These are phyloP conservation scores for Myopa testacea DNA, from an alignment of 2,888 invertebrate genomes.

Conservation along the genomic window DNA sequence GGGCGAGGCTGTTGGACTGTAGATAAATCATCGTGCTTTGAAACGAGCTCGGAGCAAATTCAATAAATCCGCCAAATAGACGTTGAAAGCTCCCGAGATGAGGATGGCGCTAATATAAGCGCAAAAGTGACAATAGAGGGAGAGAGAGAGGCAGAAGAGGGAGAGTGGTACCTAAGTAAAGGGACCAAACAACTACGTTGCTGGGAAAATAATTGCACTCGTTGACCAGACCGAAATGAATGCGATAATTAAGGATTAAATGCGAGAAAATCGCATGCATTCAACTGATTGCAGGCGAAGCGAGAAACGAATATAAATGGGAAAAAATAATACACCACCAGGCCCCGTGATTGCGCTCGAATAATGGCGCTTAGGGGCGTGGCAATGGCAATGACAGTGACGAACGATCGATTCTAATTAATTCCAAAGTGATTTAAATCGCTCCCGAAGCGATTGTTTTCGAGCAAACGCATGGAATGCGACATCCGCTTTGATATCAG, in stretches of 20 bases:
- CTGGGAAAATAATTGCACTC: slow-evolving; percentile 13
- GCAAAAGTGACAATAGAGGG: background rate
- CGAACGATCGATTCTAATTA: slow-evolving; percentile 2
- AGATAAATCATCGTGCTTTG: slow-evolving; percentile 25
- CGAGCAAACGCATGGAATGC: background rate
- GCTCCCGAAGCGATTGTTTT: background rate
- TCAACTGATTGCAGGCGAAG: slow-evolving; percentile 18
- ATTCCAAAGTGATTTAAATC: slow-evolving; percentile 35
- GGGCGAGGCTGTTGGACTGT: background rate
- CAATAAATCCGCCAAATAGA: slow-evolving; percentile 35
- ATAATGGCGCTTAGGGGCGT: background rate
- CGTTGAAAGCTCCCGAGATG: slow-evolving; percentile 9
- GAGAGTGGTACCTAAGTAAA: background rate
- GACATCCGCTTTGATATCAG: background rate
- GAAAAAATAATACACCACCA: background rate
- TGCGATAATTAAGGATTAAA: slow-evolving; percentile 29
- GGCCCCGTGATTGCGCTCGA: background rate
- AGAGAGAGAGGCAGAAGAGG: background rate
- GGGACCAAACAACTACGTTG: background rate
- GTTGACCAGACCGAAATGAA: slow-evolving; percentile 15
- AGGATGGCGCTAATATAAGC: background rate
- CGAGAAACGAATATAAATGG: background rate
- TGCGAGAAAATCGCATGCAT: slow-evolving; percentile 22
- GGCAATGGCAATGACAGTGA: slow-evolving; percentile 9
- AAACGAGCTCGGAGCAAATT: slow-evolving; percentile 9